Base-by-base conservation (phyloP, 2,797 vertebrate species). In the Takifugu ocellatus region DNA sequence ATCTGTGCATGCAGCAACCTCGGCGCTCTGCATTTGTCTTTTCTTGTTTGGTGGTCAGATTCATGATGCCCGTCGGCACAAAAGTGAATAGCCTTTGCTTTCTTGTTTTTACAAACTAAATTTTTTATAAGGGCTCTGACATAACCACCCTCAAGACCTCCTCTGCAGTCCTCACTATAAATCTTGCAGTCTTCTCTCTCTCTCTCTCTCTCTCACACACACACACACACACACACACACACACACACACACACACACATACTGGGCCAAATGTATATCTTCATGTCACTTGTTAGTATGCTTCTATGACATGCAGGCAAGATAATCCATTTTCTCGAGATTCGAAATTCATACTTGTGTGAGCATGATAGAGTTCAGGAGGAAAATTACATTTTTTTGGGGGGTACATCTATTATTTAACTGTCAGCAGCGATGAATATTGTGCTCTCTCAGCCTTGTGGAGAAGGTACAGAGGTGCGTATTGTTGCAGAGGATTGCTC, bases 371-470 rank as follows among this genome's bases (percentile, higher is more conserved):
- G 79, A 86, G 78, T 86, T 87, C 74, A 66, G 72, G 55, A 63
- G 59, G 73, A 77, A 87, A 82, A 87, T 88, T 82, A 78, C 56
- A 56, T 86, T 82, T 77, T 79, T 83, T 82, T 82, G 66, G 16
- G 31, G 70, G 29, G 60, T 75, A 75, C 74, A 88, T 87, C 84
- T 87, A 86, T 89, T 89, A 88, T 90, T 88, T 87, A 86, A 81
- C 86, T 87, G 86, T 89, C 85, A 86, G 81, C 70, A 70, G 63
- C 65, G 82, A 79, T 84, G 87, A 83, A 85, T 80, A 84, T 70
- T 77, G 80, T 78, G 70, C 77, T 84, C 74, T 64, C 75, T 87
- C 82, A 76, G 78, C 73, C 70, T 72, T 50, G 53, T 72, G 72
- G 63, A 78, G 74, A 83, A 80, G 73, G 70, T 76, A 63, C 51